phyloP scores from a whole-genome alignment of 2,797 vertebrate species.

The Spheniscus humboldti region DNA sequence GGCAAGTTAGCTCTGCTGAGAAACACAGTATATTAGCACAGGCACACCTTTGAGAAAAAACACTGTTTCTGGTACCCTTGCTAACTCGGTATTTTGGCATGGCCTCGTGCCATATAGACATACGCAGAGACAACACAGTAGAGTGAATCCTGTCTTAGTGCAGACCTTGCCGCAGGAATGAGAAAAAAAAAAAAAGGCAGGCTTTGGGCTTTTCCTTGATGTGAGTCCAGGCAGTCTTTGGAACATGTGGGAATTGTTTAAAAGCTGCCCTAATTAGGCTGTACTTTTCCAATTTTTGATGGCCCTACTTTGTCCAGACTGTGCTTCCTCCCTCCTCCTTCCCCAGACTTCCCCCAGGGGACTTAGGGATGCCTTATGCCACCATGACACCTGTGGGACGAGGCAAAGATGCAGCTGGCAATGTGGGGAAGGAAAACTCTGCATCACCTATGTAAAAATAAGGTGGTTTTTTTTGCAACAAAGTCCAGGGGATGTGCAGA shows the following conservation, averaged over 20 bases:
- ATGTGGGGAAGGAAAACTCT: neutral
- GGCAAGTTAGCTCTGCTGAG: neutral
- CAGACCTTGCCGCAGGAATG: neutral
- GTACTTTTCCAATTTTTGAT: neutral
- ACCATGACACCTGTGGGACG: neutral
- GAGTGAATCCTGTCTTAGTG: neutral
- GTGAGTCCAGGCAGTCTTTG: neutral
- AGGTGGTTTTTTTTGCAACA: fast-evolving
- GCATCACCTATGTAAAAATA: neutral
- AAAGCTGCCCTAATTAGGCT: neutral
- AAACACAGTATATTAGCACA: neutral
- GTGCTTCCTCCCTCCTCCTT: neutral
- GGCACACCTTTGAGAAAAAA: neutral
- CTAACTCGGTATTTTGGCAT: neutral
- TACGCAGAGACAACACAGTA: fast-evolving
- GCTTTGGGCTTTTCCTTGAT: neutral
- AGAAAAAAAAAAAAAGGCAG: neutral
- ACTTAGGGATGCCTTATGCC: neutral
- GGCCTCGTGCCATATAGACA: neutral
- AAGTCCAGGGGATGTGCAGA: neutral
- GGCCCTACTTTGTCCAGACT: neutral
- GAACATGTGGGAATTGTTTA: neutral
- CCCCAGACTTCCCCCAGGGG: neutral
- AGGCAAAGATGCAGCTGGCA: neutral
- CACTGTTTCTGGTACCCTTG: neutral